Base-by-base conservation (phyloP, 2,888 invertebrate species). In the Leptopilina drosophilae region DNA sequence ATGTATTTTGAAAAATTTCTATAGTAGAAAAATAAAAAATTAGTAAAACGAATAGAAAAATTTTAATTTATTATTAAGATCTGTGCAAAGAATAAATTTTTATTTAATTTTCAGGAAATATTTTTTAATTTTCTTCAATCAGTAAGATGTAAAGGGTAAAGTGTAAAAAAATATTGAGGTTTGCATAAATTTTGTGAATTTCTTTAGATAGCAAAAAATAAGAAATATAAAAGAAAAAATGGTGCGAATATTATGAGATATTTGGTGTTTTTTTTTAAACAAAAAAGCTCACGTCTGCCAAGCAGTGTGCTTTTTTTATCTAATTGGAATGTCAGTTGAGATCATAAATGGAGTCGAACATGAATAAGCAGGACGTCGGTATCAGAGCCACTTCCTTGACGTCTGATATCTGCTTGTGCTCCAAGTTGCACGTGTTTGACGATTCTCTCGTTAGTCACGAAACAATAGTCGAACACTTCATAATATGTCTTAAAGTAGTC, bases 301-400 rank as follows among this genome's bases (percentile, higher is more conserved):
- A 73, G 33, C 0, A 49, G 49, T 11, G 33, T n/a, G 11, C 9
- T 56, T 56, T 73, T 73, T 73, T 73, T 73, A 59, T 56, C 73
- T 73, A 56, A 40, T 56, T 33, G 56, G 33, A 73, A 73, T 73
- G 26, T 73, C n/a, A 15, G n/a, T 40, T 9, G 56, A n/a, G 56
- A 73, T 73, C 76, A 78, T 79, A 80, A 78, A 80, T 80, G 78
- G 79, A 84, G 84, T 83, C 82, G 81, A 84, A 84, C 82, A 82
- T 90, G 89, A 91, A 89, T 89, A 88, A 89, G 90, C 91, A 91
- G 91, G 91, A 91, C 90, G 91, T 90, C 87, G 86, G 87, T 89
- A 89, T 89, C 86, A 84, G 62, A 62, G 86, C 85, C 79, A 91
- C 91, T 91, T 91, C 91, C 91, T 91, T 89, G 87, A 87, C 88